Percentiles rank a stretch among this genome's conserved stretches.
Conservation (phyloP, 2,888 invertebrate species). For the Lycocerus yunnanus region DNA sequence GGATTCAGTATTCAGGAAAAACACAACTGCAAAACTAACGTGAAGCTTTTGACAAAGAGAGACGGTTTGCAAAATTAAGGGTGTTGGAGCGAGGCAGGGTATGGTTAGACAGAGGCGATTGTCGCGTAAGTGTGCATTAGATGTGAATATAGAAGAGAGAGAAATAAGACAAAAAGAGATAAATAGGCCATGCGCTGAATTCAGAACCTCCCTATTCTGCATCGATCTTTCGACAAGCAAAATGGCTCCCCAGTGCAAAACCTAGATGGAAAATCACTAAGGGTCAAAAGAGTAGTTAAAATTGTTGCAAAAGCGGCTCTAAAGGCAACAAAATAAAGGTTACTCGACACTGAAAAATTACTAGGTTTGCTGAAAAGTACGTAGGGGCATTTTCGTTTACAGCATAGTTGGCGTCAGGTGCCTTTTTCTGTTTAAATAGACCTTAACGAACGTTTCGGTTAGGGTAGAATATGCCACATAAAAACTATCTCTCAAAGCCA, state of each 20-base stretch:
- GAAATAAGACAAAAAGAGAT: slow-evolving; percentile 57
- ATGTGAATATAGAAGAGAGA: slow-evolving; percentile 51
- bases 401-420: slow-evolving; percentile 42
- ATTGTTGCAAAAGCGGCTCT: slow-evolving; percentile 49
- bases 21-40: slow-evolving; percentile 20
- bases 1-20: slow-evolving; percentile 17
- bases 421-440: slow-evolving; percentile 55
- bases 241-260: slow-evolving; percentile 56
- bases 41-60: slow-evolving; percentile 26
- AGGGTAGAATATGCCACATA: slow-evolving; percentile 51
- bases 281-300: slow-evolving; percentile 44
- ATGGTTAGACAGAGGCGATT: slow-evolving; percentile 33
- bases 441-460: slow-evolving; percentile 46
- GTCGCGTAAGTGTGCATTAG: slow-evolving; percentile 44
- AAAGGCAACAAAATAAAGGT: slow-evolving; percentile 52
- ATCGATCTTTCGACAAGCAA: slow-evolving; percentile 56
- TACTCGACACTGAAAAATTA: slow-evolving; percentile 54
- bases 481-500: slow-evolving; percentile 58
- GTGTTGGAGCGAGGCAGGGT: slow-evolving; percentile 26
- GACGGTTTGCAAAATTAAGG: slow-evolving; percentile 33
- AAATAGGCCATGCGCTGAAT: slow-evolving; percentile 56
- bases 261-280: slow-evolving; percentile 55
- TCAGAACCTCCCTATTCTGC: slow-evolving; percentile 54
- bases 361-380: slow-evolving; percentile 51
- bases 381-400: slow-evolving; percentile 53